Conservation (phyloP, 2,797 vertebrate species). For the Enteromius treurensis region DNA sequence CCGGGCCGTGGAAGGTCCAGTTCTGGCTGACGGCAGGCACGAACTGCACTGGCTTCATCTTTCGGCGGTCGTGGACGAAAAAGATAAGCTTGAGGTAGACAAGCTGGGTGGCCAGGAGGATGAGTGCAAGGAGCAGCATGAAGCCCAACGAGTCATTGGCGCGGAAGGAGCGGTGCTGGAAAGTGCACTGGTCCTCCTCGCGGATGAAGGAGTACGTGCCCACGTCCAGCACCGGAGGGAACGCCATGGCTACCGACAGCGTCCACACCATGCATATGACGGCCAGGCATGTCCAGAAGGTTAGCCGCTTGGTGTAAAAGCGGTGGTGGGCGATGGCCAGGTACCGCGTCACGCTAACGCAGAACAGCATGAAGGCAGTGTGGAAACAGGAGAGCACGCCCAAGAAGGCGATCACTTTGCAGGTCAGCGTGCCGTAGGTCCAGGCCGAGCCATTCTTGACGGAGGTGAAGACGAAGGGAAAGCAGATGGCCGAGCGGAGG, state of each 20-base stretch:
- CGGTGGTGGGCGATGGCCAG: slow-evolving; percentile 98
- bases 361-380: slow-evolving; percentile 99
- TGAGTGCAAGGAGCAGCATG: slow-evolving; percentile 98
- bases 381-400: slow-evolving; percentile 99
- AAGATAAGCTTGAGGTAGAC: slow-evolving; percentile 99
- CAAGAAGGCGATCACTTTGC: slow-evolving; percentile 99
- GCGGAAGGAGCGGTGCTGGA: slow-evolving; percentile 98
- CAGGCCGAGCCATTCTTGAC: slow-evolving; percentile 98
- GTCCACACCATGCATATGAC: slow-evolving; percentile 99
- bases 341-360: slow-evolving; percentile 97
- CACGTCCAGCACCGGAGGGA: slow-evolving; percentile 97
- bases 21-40: slow-evolving; percentile 99
- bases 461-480: slow-evolving; percentile 99
- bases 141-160: slow-evolving; percentile 99
- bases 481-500: slow-evolving; percentile 98
- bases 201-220: slow-evolving; percentile 98
- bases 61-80: slow-evolving; percentile 97
- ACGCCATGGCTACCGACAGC: slow-evolving; percentile 98
- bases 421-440: slow-evolving; percentile 97
- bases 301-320: slow-evolving; percentile 98
- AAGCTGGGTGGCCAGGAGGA: slow-evolving; percentile 99
- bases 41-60: slow-evolving; percentile 99
- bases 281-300: slow-evolving; percentile 98
- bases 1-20: slow-evolving; percentile 99
- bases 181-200: slow-evolving; percentile 99